These are phyloP conservation scores for Ormyrus rosae DNA, from an alignment of 2,888 invertebrate species.

Conservation along the genomic window DNA sequence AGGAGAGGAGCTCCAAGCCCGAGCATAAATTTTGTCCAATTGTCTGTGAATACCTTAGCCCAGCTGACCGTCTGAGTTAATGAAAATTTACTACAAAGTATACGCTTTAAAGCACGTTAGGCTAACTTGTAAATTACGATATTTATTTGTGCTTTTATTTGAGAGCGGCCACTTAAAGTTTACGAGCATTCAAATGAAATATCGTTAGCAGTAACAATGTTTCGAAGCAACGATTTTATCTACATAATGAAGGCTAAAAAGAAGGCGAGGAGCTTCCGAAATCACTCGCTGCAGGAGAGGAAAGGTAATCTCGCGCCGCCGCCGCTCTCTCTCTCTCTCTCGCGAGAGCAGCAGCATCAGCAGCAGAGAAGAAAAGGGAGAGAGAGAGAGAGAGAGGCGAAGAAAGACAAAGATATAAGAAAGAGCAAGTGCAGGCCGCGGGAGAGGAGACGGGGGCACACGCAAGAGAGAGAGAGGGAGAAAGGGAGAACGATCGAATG, in stretches of 20 bases:
- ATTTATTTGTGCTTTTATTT: conserved; percentile 46
- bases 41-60: too few relatives aligned
- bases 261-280: conserved; percentile 19
- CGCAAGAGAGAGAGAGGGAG: conserved; percentile 21
- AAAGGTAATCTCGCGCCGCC: background rate
- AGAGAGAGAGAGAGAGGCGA: conserved; percentile 19
- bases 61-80: conserved; percentile 9
- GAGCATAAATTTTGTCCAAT: too few relatives aligned
- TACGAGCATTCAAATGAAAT: conserved; percentile 60
- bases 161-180: conserved; percentile 31
- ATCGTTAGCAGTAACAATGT: conserved; percentile 60
- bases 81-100: conserved; percentile 42
- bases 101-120: conserved; percentile 33
- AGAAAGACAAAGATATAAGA: conserved; percentile 42
- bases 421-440: background rate
- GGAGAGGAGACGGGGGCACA: conserved; percentile 13
- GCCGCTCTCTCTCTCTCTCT: background rate
- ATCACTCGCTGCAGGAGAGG: background rate
- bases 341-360: conserved; percentile 15
- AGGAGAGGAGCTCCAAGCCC: too few relatives aligned
- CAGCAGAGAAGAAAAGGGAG: conserved; percentile 18
- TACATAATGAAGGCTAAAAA: conserved; percentile 39
- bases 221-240: conserved; percentile 42
- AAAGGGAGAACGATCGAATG: conserved; percentile 52
- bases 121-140: conserved; percentile 43